Evolutionary conservation across 1,140 invertebrate species (phyloP).

Genomic region (Caenorhabditis latens): DNA sequence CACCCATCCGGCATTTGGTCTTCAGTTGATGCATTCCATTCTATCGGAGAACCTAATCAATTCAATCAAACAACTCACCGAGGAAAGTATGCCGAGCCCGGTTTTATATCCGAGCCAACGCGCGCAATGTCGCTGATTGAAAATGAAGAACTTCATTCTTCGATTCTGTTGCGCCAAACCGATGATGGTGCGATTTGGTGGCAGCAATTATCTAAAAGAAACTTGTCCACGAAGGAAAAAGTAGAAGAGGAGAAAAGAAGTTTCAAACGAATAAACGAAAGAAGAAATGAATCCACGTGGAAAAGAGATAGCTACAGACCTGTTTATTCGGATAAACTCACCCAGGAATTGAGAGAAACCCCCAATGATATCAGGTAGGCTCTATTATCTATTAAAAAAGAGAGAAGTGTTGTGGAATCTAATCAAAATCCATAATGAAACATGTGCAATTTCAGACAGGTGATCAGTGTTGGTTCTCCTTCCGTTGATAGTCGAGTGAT

Average conservation of each 20-base stretch:
- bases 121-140: slow-evolving; percentile 9
- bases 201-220: slow-evolving; percentile 3
- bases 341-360: neutral
- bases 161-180: slow-evolving; percentile 4
- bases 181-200: slow-evolving; percentile 49
- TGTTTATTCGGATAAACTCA: slow-evolving; percentile 6
- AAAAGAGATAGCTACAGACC: neutral
- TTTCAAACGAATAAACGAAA: neutral
- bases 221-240: neutral
- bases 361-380: neutral
- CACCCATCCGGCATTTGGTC: slow-evolving; percentile 15
- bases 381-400: too few relatives aligned
- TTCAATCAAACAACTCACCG: slow-evolving; percentile 7
- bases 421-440: neutral
- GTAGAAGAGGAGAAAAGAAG: neutral
- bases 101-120: neutral
- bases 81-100: neutral
- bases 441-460: neutral
- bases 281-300: neutral
- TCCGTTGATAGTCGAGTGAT: neutral
- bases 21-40: neutral
- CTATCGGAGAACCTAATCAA: neutral
- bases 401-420: too few relatives aligned
- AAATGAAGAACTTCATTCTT: neutral
- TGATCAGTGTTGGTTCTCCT: neutral